Evolutionary conservation across 2,888 invertebrate species (phyloP).

Genomic region (Tipula confusa): DNA sequence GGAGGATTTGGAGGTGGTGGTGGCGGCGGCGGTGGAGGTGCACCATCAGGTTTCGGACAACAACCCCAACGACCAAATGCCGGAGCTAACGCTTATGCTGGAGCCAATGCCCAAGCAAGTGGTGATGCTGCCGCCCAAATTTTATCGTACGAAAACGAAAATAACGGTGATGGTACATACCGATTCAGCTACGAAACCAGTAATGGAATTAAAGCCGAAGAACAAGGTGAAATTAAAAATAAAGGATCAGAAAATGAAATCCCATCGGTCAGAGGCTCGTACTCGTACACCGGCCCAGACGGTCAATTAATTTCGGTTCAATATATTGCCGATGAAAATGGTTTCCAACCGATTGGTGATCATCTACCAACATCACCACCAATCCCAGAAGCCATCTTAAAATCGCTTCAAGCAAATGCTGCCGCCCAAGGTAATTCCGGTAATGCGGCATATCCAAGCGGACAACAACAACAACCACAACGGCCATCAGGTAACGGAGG

Average conservation of each 20-base stretch:
- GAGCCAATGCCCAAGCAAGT: slow-evolving; percentile 35
- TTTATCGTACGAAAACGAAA: slow-evolving; percentile 55
- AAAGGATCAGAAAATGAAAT: slow-evolving; percentile 55
- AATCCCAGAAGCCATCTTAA: slow-evolving; percentile 60
- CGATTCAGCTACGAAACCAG: slow-evolving; percentile 60
- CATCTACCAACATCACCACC: slow-evolving; percentile 62
- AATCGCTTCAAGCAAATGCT: slow-evolving; percentile 54
- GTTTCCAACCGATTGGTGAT: slow-evolving; percentile 57
- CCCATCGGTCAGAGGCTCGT: slow-evolving; percentile 58
- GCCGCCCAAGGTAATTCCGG: slow-evolving; percentile 45
- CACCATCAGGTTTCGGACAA: not conserved
- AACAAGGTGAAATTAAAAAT: slow-evolving; percentile 58
- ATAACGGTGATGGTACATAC: slow-evolving; percentile 57
- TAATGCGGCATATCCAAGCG: slow-evolving; percentile 39
- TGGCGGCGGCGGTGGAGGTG: slow-evolving; percentile 37
- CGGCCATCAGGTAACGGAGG: slow-evolving; percentile 46
- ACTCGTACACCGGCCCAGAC: slow-evolving; percentile 62
- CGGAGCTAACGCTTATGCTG: slow-evolving; percentile 32
- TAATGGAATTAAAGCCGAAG: slow-evolving; percentile 60
- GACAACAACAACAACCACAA: slow-evolving; percentile 29
- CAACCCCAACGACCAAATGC: slow-evolving; percentile 35
- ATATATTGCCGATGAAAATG: slow-evolving; percentile 64
- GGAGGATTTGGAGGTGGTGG: slow-evolving; percentile 40
- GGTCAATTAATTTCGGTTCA: slow-evolving; percentile 58
- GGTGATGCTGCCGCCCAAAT: slow-evolving; percentile 50